These are phyloP conservation scores for Xiphophorus maculatus DNA, from an alignment of 2,113 vertebrate genomes.

Conservation along the genomic window DNA sequence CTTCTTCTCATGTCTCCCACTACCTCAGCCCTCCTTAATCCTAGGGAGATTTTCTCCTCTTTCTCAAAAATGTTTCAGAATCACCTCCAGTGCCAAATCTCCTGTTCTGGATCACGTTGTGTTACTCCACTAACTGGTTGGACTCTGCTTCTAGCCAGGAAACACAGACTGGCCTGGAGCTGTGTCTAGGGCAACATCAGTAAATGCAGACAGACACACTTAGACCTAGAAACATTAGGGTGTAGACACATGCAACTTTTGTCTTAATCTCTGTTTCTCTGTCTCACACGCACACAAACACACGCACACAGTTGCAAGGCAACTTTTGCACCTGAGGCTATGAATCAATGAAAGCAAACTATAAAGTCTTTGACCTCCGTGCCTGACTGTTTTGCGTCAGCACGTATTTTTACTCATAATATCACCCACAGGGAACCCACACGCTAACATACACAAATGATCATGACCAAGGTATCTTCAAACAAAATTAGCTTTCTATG, in stretches of 20 bases:
- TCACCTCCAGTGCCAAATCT: constrained; percentile 55
- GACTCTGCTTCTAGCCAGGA: constrained; percentile 60
- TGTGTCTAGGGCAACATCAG: constrained; percentile 65
- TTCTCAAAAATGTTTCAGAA: constrained; percentile 57
- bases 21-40: constrained; percentile 35
- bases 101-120: constrained; percentile 56
- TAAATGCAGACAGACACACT: constrained; percentile 53
- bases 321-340: constrained; percentile 61
- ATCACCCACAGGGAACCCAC: constrained; percentile 57
- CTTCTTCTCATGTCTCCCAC: constrained; percentile 35
- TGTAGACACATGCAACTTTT: constrained; percentile 43
- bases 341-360: constrained; percentile 68
- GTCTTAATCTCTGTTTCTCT: constrained; percentile 39
- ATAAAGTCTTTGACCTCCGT: constrained; percentile 69
- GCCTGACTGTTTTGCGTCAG: constrained; percentile 67
- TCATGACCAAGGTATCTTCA: constrained; percentile 42
- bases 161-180: constrained; percentile 64
- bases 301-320: constrained; percentile 25
- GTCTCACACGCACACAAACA: constrained; percentile 30
- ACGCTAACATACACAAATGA: constrained; percentile 45
- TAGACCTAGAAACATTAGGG: constrained; percentile 46
- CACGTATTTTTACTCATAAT: constrained; percentile 78
- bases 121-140: constrained; percentile 54
- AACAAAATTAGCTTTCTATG: constrained; percentile 13
- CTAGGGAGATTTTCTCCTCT: constrained; percentile 32